These are phyloP conservation scores for Smittia aterrima DNA, from an alignment of 2,888 invertebrate genomes.

Conservation along the genomic window DNA sequence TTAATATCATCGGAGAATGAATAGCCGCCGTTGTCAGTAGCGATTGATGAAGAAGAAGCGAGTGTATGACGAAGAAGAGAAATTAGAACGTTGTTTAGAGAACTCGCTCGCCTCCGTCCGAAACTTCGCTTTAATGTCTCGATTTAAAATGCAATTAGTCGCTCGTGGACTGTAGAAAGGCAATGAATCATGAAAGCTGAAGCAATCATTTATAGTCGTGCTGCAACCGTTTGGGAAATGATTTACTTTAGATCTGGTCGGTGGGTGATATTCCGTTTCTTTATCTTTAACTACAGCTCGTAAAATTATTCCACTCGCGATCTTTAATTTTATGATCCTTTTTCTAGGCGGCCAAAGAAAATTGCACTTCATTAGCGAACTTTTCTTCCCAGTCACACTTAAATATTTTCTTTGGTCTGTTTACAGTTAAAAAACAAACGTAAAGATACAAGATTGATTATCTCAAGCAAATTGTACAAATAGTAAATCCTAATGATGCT, in stretches of 20 bases:
- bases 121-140: not conserved
- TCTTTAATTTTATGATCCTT: not conserved
- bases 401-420: not conserved
- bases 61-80: not conserved
- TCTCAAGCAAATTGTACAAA: not conserved
- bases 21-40: not conserved
- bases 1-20: not conserved
- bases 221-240: not conserved
- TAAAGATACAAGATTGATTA: not conserved
- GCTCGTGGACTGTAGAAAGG: not conserved
- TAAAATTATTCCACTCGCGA: no score
- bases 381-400: not conserved
- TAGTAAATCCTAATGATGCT: conserved; percentile 1
- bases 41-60: not conserved
- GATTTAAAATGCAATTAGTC: conserved; percentile 19
- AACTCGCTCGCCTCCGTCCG: not conserved
- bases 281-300: no score
- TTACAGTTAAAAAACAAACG: not conserved
- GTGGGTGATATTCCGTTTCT: not conserved
- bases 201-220: not conserved
- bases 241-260: not conserved
- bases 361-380: not conserved
- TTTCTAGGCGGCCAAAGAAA: not conserved
- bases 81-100: not conserved
- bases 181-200: not conserved